Conservation (phyloP, 1,140 invertebrate genomes). For the Papilio polytes region DNA sequence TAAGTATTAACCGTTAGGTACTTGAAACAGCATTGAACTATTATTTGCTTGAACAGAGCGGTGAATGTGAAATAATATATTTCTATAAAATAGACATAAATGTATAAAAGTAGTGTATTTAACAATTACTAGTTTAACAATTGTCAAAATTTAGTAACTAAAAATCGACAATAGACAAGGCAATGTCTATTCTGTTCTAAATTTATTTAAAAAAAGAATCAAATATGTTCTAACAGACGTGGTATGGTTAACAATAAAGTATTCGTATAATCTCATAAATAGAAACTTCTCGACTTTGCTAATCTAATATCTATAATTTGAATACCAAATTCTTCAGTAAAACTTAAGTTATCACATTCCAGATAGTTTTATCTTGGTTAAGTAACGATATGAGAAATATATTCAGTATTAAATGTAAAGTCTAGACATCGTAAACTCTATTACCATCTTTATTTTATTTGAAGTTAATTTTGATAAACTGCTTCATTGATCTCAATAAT, state of each 20-base stretch:
- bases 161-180: too few species aligned
- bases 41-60: neutral
- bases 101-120: too few species aligned
- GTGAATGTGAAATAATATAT: neutral
- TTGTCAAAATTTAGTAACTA: too few species aligned
- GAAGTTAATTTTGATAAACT: neutral
- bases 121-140: too few species aligned
- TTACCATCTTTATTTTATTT: slow-evolving; percentile 7
- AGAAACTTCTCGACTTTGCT: neutral
- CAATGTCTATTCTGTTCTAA: too few species aligned
- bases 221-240: neutral
- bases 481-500: neutral
- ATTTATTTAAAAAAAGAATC: neutral
- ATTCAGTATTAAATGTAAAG: slow-evolving; percentile 1
- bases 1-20: neutral
- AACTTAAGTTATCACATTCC: slow-evolving; percentile 2
- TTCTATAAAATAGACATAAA: neutral
- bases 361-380: slow-evolving; percentile 3
- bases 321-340: neutral
- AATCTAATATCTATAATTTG: slow-evolving; percentile 13
- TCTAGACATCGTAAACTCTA: slow-evolving; percentile 19
- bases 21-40: neutral
- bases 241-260: neutral
- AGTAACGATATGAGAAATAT: slow-evolving; percentile 4
- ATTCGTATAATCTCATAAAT: neutral